phyloP scores from a whole-genome alignment of 1,140 invertebrate species.

The Cydia splendana region DNA sequence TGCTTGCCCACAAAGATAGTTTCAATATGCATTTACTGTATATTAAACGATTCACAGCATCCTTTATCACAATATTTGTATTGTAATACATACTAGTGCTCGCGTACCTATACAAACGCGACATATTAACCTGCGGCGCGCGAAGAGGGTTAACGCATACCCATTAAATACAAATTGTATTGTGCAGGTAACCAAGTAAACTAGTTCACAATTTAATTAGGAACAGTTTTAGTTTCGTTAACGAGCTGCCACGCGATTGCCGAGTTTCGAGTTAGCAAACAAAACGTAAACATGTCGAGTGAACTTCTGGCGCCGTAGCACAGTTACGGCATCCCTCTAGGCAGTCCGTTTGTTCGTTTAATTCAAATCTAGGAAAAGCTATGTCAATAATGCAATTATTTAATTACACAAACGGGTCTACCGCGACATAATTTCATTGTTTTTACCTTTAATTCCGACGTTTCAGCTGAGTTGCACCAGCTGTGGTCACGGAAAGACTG shows the following conservation, averaged over 20 bases:
- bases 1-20: too few species aligned
- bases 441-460: too few species aligned
- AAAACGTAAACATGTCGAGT: slow-evolving; percentile 14
- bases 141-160: slow-evolving; percentile 4
- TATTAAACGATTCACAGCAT: too few species aligned
- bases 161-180: slow-evolving; percentile 4
- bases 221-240: slow-evolving; percentile 19
- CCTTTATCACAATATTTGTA: too few species aligned
- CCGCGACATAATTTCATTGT: too few species aligned
- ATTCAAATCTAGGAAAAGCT: background rate
- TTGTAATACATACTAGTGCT: too few species aligned
- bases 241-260: slow-evolving; percentile 12
- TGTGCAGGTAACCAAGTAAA: slow-evolving; percentile 17
- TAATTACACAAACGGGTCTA: too few species aligned
- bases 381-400: background rate
- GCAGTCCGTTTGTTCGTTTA: background rate
- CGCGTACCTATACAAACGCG: background rate
- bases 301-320: background rate
- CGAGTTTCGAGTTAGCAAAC: slow-evolving; percentile 1
- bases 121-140: background rate
- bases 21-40: too few species aligned
- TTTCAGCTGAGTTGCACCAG: too few species aligned
- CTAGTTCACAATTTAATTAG: slow-evolving; percentile 19
- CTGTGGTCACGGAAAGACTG: too few species aligned
- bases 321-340: background rate